phyloP scores from a whole-genome alignment of 2,113 vertebrate genomes.

The Hepsetus odoe region DNA sequence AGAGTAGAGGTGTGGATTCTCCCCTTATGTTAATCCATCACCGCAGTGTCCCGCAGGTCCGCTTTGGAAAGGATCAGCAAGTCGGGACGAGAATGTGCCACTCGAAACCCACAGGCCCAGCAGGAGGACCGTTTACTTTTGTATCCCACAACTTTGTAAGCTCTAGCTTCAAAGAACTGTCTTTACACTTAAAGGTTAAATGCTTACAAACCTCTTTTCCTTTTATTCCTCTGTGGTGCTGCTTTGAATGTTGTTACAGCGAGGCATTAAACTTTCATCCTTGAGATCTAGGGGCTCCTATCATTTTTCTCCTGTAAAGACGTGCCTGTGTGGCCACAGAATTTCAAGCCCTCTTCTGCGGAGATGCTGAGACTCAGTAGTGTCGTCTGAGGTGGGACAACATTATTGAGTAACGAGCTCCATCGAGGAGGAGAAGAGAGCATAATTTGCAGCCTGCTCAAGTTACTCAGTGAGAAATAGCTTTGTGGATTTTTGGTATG shows the following conservation, averaged over 20 bases:
- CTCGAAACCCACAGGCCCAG: slow-evolving; percentile 18
- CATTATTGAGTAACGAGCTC: not conserved
- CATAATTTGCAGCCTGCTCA: not conserved
- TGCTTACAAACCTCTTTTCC: too few species aligned
- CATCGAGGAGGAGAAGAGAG: not conserved
- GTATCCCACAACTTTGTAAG: not conserved
- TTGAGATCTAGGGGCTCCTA: not conserved
- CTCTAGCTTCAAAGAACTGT: not conserved
- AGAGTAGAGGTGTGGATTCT: not conserved
- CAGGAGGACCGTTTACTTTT: slow-evolving; percentile 7
- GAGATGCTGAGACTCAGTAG: too few species aligned
- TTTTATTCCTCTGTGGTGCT: not conserved
- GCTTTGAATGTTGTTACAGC: not conserved
- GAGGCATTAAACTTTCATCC: not conserved
- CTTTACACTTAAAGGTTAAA: slow-evolving; percentile 7
- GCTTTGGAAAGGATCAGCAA: slow-evolving; percentile 8
- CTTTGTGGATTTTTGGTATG: too few species aligned
- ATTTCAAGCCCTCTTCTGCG: not conserved
- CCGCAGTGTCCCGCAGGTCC: not conserved
- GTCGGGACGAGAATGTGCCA: slow-evolving; percentile 6
- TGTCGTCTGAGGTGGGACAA: not conserved
- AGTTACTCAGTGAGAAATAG: not conserved
- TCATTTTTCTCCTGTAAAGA: not conserved
- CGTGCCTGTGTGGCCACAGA: not conserved
- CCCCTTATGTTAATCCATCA: slow-evolving; percentile 26